Percentiles rank a stretch among this genome's conserved stretches.
These are phyloP conservation scores for Cryptophagus acutangulus DNA, from an alignment of 2,888 invertebrate species.

Conservation along the genomic window DNA sequence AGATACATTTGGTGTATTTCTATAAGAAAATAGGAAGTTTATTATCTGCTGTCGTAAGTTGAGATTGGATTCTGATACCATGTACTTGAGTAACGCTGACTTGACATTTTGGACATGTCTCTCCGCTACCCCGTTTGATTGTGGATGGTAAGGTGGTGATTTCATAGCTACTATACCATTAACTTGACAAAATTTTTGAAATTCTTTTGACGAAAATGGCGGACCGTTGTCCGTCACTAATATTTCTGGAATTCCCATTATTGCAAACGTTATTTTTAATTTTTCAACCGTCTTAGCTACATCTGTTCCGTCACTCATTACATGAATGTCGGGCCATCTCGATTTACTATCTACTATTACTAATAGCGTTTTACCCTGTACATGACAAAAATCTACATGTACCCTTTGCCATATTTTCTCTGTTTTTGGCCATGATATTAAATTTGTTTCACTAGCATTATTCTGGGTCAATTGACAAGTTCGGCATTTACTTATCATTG, in stretches of 20 bases:
- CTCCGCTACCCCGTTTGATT: neutral
- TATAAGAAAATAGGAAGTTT: too few species aligned
- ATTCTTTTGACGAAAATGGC: neutral
- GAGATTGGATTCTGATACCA: too few species aligned
- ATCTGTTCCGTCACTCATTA: neutral
- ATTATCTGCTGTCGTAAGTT: too few species aligned
- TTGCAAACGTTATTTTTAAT: neutral
- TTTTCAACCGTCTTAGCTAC: neutral
- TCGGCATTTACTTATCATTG: conserved; percentile 1
- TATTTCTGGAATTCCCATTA: neutral
- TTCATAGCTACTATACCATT: neutral
- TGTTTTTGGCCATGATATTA: conserved; percentile 11
- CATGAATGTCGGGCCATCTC: neutral
- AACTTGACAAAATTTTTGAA: conserved; percentile 1
- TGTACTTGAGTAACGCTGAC: too few species aligned
- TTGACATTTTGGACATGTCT: neutral
- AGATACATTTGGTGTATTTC: too few species aligned
- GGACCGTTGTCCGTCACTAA: neutral
- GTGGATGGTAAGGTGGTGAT: neutral
- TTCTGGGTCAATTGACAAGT: conserved; percentile 12
- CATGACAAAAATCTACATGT: conserved; percentile 13
- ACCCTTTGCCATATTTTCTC: conserved; percentile 9
- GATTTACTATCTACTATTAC: conserved; percentile 11
- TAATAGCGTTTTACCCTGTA: conserved; percentile 2
- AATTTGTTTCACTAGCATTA: neutral